Base-by-base conservation (phyloP, 2,888 invertebrate species). In the Brachycybe producta region DNA sequence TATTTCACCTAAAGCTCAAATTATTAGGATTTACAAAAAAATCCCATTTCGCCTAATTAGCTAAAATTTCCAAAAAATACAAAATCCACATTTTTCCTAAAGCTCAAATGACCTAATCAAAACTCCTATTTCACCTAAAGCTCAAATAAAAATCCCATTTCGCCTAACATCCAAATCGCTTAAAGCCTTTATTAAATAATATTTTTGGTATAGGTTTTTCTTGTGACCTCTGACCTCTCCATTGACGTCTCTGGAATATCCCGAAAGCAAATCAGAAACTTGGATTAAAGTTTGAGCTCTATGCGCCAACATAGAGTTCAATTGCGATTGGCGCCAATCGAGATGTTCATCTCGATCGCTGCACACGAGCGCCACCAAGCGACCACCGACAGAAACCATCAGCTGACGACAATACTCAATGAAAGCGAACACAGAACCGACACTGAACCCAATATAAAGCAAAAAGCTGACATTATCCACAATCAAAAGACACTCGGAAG, bases 171-270 rank as follows among this genome's bases (percentile, higher is more conserved):
- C n/a, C n/a, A n/a, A n/a, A n/a, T n/a, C n/a, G n/a, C n/a, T n/a
- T n/a, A n/a, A n/a, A n/a, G n/a, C n/a, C n/a, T n/a, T n/a, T n/a
- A 11, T 32, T n/a, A 32, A 11, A n/a, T 32, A n/a, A 11, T n/a
- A n/a, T n/a, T 32, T 11, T 11, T 32, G 11, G 32, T 11, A 32
- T 11, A 32, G 11, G n/a, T 32, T 32, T 11, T n/a, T n/a, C 11
- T 11, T 11, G 32, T 32, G n/a, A 32, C 11, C n/a, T 11, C 21
- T 43, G 26, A 43, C 44, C 17, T 43, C 11, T 43, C 44, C 44
- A 23, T 32, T 15, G 19, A 43, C 17, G 44, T 27, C 27, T 8
- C 17, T 43, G 5, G 44, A 43, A 5, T 28, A 23, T 8, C 44
- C 44, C 7, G 44, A 28, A 5, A 8, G 5, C 15, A 43, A 17